Evolutionary conservation across 2,797 vertebrate genomes (phyloP).

Genomic region (Sternarchorhynchus goeldii): DNA sequence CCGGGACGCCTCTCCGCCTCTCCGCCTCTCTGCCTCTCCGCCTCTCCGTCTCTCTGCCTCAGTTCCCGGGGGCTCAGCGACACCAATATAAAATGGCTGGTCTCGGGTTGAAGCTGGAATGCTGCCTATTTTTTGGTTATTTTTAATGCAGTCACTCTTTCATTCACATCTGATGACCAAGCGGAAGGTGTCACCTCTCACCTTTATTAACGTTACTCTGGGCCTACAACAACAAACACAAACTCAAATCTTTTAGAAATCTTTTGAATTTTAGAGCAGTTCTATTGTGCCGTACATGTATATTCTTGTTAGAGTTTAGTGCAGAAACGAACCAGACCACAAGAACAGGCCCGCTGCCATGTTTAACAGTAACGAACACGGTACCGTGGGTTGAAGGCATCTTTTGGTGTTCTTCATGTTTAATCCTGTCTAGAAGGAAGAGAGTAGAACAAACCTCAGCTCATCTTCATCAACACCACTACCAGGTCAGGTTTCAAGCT

Average conservation of each 20-base stretch:
- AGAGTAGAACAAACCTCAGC: conserved; percentile 71
- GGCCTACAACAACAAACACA: background rate
- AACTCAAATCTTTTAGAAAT: background rate
- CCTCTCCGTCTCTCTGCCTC: background rate
- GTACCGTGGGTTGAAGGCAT: too few relatives aligned
- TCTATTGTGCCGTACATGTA: background rate
- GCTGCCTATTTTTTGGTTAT: conserved; percentile 50
- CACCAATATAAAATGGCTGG: conserved; percentile 49
- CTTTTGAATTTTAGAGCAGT: background rate
- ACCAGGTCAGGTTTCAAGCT: background rate
- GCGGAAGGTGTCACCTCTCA: conserved; percentile 34
- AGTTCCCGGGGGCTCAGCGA: conserved; percentile 46
- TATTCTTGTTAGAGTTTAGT: background rate
- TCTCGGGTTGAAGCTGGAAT: conserved; percentile 32
- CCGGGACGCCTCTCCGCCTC: conserved; percentile 28
- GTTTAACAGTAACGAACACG: conserved; percentile 65
- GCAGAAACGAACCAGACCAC: background rate
- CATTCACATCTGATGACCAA: conserved; percentile 40
- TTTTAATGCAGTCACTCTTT: conserved; percentile 16
- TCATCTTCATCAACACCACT: conserved; percentile 47
- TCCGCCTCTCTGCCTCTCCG: too few relatives aligned
- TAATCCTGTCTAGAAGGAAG: conserved; percentile 68
- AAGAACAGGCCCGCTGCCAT: conserved; percentile 52
- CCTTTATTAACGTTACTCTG: too few relatives aligned
- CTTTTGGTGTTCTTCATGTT: conserved; percentile 63